Conservation (phyloP, 2,113 vertebrate genomes). For the Sterrhoptilus dennistouni region DNA sequence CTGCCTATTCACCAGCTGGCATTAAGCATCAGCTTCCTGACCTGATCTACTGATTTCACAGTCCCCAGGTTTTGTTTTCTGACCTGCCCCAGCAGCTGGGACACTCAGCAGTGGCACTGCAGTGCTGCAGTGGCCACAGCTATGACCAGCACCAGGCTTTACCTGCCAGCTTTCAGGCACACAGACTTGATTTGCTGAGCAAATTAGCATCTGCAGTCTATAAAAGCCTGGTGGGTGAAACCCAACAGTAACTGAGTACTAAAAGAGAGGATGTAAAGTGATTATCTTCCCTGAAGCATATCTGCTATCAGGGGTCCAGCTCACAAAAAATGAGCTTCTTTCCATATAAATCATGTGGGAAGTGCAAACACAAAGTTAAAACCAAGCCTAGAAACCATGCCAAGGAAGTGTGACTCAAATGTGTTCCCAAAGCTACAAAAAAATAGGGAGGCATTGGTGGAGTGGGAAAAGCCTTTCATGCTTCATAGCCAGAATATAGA, state of each 20-base stretch:
- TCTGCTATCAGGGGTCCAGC: neutral
- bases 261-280: neutral
- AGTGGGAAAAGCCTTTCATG: neutral
- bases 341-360: neutral
- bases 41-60: neutral
- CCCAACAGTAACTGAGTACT: neutral
- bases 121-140: neutral
- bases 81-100: neutral
- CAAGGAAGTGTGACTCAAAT: neutral
- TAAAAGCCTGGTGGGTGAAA: neutral
- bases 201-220: neutral
- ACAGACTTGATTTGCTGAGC: neutral
- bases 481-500: neutral
- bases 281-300: neutral
- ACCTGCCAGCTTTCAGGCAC: neutral
- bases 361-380: neutral
- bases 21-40: neutral
- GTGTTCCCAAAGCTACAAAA: neutral
- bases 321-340: neutral
- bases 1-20: neutral
- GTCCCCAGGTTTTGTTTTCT: neutral
- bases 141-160: neutral
- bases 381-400: neutral
- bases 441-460: neutral
- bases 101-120: neutral